Base-by-base conservation (phyloP, 1,140 invertebrate species). In the Leptinotarsa defecta region DNA sequence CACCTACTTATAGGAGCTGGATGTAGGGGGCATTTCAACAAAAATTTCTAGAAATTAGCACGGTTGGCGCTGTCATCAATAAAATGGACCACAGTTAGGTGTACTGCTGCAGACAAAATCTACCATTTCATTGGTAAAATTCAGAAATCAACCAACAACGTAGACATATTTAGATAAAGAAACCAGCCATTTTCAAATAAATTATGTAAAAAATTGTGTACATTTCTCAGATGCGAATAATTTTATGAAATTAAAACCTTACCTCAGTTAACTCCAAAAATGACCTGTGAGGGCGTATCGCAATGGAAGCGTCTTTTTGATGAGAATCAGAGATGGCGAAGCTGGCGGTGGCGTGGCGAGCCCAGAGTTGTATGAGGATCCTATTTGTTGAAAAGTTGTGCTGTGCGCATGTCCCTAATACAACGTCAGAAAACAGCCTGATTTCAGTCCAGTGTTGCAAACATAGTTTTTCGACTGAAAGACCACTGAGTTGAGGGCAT, bases 31-130 rank as follows among this genome's bases (percentile, higher is more conserved):
- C 90, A 90, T 91, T 89, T 90, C 87, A 85, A 88, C 81, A 89
- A 90, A 90, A 91, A 90, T 89, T 90, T 89, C 89, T 86, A 83
- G 87, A 90, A 90, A 90, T 90, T 89, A 90, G 89, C 90, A 90
- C 89, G 85, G 89, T 89, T 88, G 89, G 90, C 90, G 90, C 90
- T 90, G 90, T 88, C 89, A 90, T 90, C 90, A 90, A 90, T 88
- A 89, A 78, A 70, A 76, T 90, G 89, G 88, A 86, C 15, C 68
- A 52, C 22, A 3, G 62, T 17, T 27, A 4, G 34, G 19, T 22
- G 52, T 71, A 48, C 48, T 27, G 69, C n/a, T 24, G 48, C 48
- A 69, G 17, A 13, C 20, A 71, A 57, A 71, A 20, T 4, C 4
- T 20, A 11, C 1, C 20, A 52, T 71, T 34, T 17, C 20, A 22